Conservation (phyloP, 2,113 vertebrate species). For the Syrmaticus mikado region DNA sequence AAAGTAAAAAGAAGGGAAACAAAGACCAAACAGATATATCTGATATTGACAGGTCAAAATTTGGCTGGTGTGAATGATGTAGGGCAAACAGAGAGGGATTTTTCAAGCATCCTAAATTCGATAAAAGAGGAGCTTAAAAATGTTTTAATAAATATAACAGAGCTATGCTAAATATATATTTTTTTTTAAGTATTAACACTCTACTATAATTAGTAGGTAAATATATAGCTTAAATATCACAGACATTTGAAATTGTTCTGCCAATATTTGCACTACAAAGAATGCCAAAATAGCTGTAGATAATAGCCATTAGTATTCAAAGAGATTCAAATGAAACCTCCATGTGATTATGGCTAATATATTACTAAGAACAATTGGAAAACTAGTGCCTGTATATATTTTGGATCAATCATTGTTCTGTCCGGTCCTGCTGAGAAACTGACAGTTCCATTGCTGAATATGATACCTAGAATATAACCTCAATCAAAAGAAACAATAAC, state of each 20-base stretch:
- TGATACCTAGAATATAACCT: not conserved
- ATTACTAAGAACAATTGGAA: not conserved
- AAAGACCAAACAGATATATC: not conserved
- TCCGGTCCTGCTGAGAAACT: not conserved
- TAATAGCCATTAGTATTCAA: not conserved
- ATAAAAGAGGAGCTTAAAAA: not conserved
- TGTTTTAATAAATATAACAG: not conserved
- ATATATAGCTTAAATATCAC: not conserved
- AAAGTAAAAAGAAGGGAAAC: not conserved
- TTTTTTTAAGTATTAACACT: not conserved
- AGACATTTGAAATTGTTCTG: not conserved
- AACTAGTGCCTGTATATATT: not conserved
- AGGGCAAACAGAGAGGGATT: not conserved
- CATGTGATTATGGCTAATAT: not conserved
- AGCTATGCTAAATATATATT: not conserved
- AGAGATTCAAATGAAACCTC: not conserved
- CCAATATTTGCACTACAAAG: not conserved
- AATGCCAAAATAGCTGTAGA: not conserved
- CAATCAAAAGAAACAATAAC: not conserved
- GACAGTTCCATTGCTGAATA: conserved; percentile 1
- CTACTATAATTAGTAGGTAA: not conserved
- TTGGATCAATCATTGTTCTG: not conserved
- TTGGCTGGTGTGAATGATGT: not conserved
- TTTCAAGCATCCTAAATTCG: not conserved
- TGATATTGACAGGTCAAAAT: not conserved